Evolutionary conservation across 2,113 vertebrate species (phyloP), one percentile per base, ranked within the genome.

Genomic region (Tachysurus vachellii): DNA sequence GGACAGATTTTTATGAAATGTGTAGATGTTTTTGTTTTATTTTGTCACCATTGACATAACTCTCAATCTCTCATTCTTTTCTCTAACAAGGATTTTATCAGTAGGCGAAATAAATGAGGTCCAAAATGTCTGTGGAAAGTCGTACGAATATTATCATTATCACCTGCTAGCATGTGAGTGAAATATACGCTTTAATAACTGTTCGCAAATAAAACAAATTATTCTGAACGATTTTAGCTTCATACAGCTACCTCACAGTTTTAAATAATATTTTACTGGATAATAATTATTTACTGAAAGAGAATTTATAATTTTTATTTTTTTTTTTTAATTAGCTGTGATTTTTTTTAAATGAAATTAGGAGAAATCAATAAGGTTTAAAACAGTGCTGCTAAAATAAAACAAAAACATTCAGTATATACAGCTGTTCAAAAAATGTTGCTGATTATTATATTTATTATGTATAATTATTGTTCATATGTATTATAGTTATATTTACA

Each of bases 1-100:
- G 94, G 93, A 95, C 95, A 96, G 95, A 94, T 94, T 95, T 93
- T 95, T 95, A 91, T 93, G 93, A 96, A 96, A 95, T 95, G 93
- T 97, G 94, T 93, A 88, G 93, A 91, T 91, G 28, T 57, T 50
- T 50, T 50, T 89, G 75, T 88, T 85, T 13, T 94, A 90, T 91
- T 85, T 90, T 91, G 87, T 90, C 86, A 89, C 87, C 86, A 0
- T 95, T 89, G 92, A 93, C 88, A 92, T 80, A 54, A 82, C 50
- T 50, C 21, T 50, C 21, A 9, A n/a, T 16, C 10, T 47, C 12
- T 42, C 19, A 14, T 16, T 0, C 73, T 23, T 53, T 57, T 28
- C 28, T 59, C 8, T 21, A 31, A 17, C 47, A 47, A 44, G 70
- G 70, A 16, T 75, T 54, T 76, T 16, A n/a, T 76, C 0, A 56